Percentiles rank a stretch among this genome's conserved stretches.
These are phyloP conservation scores for Ochropleura leucogaster DNA, from an alignment of 2,888 invertebrate species.

Conservation along the genomic window DNA sequence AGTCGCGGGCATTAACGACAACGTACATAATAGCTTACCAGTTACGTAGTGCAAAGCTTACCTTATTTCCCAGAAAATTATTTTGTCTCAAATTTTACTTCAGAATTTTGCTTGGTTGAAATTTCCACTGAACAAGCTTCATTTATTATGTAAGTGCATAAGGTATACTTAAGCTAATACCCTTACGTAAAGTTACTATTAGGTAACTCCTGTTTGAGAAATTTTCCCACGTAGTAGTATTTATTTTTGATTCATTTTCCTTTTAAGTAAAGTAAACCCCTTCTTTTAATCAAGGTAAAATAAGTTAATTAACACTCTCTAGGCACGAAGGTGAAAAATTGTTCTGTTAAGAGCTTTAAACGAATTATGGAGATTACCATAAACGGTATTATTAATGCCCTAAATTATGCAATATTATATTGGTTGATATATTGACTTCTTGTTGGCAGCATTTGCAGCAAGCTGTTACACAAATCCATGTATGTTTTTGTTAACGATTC, in stretches of 20 bases:
- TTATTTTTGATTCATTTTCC: slow-evolving; percentile 62
- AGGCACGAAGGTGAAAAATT: slow-evolving; percentile 67
- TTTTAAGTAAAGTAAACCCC: slow-evolving; percentile 55
- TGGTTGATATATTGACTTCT: slow-evolving; percentile 38
- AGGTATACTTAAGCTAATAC: slow-evolving; percentile 34
- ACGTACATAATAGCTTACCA: slow-evolving; percentile 38
- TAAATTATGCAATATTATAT: slow-evolving; percentile 50
- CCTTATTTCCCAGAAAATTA: slow-evolving; percentile 38
- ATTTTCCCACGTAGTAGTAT: slow-evolving; percentile 46
- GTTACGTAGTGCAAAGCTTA: slow-evolving; percentile 36
- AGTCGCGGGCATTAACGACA: slow-evolving; percentile 47
- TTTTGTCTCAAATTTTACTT: slow-evolving; percentile 37
- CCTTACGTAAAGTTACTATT: slow-evolving; percentile 21
- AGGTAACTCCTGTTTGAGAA: slow-evolving; percentile 20
- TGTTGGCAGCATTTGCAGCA: slow-evolving; percentile 55
- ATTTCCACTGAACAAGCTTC: slow-evolving; percentile 27
- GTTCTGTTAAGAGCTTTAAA: slow-evolving; percentile 62
- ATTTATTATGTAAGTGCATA: slow-evolving; percentile 41
- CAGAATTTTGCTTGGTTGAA: slow-evolving; percentile 32
- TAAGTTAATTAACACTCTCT: slow-evolving; percentile 66
- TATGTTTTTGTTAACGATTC: slow-evolving; percentile 76
- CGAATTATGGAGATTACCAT: slow-evolving; percentile 57
- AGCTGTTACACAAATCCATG: slow-evolving; percentile 68
- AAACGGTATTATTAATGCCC: slow-evolving; percentile 56
- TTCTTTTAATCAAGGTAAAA: slow-evolving; percentile 64